Percentiles rank a stretch among this genome's conserved stretches.
phyloP scores from a whole-genome alignment of 2,888 invertebrate genomes.

The Dicranocentrus wangi region DNA sequence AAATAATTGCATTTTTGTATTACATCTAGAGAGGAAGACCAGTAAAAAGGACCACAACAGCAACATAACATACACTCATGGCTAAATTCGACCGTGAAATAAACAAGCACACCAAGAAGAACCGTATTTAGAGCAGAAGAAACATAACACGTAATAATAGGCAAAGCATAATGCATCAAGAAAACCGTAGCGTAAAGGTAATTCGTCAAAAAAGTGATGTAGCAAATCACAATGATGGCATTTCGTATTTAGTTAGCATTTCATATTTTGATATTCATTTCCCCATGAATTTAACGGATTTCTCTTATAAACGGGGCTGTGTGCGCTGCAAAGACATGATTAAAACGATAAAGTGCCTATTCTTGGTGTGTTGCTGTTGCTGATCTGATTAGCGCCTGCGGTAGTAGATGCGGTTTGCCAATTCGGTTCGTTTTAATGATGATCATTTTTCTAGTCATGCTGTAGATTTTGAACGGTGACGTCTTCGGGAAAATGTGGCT shows the following conservation, averaged over 20 bases:
- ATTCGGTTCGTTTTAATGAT: neutral
- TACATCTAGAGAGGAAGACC: too few relatives aligned
- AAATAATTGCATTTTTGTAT: neutral
- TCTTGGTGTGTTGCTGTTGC: too few relatives aligned
- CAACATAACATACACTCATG: neutral
- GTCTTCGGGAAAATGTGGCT: too few relatives aligned
- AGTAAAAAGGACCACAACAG: neutral
- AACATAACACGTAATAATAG: neutral
- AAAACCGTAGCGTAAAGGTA: neutral
- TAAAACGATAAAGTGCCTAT: too few relatives aligned
- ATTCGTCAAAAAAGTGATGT: neutral
- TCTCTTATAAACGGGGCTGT: too few relatives aligned
- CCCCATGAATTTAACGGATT: too few relatives aligned
- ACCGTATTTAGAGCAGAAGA: neutral
- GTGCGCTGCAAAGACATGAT: too few relatives aligned
- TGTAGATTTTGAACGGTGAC: too few relatives aligned
- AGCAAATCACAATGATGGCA: neutral
- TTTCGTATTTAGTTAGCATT: neutral
- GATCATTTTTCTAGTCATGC: too few relatives aligned
- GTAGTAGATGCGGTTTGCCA: neutral
- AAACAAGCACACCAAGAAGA: neutral
- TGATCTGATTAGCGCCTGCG: neutral
- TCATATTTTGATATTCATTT: neutral
- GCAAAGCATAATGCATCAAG: neutral
- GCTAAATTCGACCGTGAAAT: constrained; percentile 14